Evolutionary conservation across 2,113 vertebrate genomes (phyloP).

Genomic region (Chamaetylas fuelleborni): DNA sequence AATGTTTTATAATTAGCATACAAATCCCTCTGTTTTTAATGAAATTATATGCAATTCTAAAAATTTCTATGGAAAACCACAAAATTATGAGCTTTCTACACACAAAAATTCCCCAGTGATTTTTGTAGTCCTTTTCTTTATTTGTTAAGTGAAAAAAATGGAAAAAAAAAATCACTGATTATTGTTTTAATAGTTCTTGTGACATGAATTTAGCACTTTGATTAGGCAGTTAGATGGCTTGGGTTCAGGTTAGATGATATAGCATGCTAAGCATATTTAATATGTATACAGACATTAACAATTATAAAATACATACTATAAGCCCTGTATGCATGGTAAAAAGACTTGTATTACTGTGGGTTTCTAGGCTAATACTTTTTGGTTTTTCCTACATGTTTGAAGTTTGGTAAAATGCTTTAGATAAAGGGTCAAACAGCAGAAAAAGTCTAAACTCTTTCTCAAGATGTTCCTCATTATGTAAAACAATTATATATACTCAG

Average conservation of each 20-base stretch:
- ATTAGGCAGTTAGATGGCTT: background rate
- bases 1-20: background rate
- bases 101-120: background rate
- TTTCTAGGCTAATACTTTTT: background rate
- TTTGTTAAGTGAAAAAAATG: background rate
- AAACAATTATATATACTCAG: background rate
- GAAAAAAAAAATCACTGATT: background rate
- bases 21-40: background rate
- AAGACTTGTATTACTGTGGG: background rate
- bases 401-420: background rate
- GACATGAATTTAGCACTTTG: background rate
- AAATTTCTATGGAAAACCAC: background rate
- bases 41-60: background rate
- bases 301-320: background rate
- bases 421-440: background rate
- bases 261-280: background rate
- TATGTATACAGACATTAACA: background rate
- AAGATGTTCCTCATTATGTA: background rate
- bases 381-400: background rate
- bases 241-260: background rate
- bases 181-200: background rate
- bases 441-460: background rate
- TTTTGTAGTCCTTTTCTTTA: background rate
- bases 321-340: background rate
- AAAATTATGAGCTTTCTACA: background rate